phyloP scores from a whole-genome alignment of 2,888 invertebrate genomes.

The Lithodes maja region DNA sequence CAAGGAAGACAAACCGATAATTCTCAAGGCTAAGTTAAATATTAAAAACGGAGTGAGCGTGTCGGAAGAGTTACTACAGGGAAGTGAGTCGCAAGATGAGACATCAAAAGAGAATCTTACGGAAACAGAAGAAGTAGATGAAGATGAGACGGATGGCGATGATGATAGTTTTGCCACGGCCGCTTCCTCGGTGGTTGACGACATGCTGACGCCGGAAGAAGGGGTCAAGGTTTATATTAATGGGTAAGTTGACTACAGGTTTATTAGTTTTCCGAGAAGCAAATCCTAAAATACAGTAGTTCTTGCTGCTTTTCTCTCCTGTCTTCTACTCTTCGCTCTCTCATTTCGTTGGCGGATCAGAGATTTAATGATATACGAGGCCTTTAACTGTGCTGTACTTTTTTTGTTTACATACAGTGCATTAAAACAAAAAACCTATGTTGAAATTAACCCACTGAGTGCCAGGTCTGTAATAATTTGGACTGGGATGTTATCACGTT shows the following conservation, averaged over 20 bases:
- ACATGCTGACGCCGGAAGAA: constrained; percentile 63
- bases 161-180: constrained; percentile 64
- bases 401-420: no score
- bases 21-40: neutral
- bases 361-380: neutral
- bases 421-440: no score
- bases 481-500: no score
- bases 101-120: neutral
- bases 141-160: neutral
- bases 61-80: neutral
- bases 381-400: neutral
- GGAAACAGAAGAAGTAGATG: neutral
- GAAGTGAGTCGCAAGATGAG: neutral
- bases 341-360: no score
- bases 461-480: no score
- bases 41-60: neutral
- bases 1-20: constrained; percentile 2
- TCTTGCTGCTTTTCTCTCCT: neutral
- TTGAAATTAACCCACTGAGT: no score
- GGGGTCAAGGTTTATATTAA: constrained; percentile 48
- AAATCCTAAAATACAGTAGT: neutral
- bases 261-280: neutral
- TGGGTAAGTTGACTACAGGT: constrained; percentile 49
- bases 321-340: neutral
- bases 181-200: constrained; percentile 45